Evolutionary conservation across 2,797 vertebrate genomes (phyloP).

Genomic region (Molossus alvarezi): DNA sequence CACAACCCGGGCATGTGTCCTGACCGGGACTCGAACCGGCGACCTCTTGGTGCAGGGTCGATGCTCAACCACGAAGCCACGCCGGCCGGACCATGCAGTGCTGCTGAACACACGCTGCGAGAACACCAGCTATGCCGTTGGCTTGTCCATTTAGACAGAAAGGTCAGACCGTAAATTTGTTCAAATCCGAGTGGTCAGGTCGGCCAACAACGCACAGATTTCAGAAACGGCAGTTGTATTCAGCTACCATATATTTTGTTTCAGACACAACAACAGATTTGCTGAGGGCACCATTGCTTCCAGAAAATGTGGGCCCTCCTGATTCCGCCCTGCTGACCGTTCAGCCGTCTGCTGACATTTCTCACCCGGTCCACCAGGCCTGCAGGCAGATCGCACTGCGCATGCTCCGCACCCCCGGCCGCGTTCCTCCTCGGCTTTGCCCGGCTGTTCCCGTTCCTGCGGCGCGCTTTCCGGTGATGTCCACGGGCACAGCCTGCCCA

Average conservation of each 20-base stretch:
- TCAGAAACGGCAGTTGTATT: slow-evolving; percentile 36
- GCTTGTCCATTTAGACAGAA: background rate
- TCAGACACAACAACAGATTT: background rate
- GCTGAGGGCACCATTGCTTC: background rate
- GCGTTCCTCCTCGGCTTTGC: background rate
- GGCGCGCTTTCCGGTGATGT: background rate
- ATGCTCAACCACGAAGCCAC: too few relatives aligned
- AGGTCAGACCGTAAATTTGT: background rate
- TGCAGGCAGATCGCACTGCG: too few relatives aligned
- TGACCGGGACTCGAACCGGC: too few relatives aligned
- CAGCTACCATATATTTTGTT: slow-evolving; percentile 2
- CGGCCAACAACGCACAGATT: background rate
- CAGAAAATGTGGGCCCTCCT: background rate
- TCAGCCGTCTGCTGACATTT: background rate
- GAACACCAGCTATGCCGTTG: rapidly evolving
- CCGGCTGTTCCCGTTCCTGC: too few relatives aligned
- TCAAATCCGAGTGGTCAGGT: background rate
- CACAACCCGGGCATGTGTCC: too few relatives aligned
- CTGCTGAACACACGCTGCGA: background rate
- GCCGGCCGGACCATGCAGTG: background rate
- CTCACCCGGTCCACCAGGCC: background rate
- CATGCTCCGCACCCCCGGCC: too few relatives aligned
- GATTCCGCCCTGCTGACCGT: background rate
- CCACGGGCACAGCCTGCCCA: background rate
- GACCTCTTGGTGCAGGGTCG: too few relatives aligned